Percentiles rank a stretch among this genome's conserved stretches.
Evolutionary conservation across 2,113 vertebrate genomes (phyloP).

Genomic region (Perca fluviatilis): DNA sequence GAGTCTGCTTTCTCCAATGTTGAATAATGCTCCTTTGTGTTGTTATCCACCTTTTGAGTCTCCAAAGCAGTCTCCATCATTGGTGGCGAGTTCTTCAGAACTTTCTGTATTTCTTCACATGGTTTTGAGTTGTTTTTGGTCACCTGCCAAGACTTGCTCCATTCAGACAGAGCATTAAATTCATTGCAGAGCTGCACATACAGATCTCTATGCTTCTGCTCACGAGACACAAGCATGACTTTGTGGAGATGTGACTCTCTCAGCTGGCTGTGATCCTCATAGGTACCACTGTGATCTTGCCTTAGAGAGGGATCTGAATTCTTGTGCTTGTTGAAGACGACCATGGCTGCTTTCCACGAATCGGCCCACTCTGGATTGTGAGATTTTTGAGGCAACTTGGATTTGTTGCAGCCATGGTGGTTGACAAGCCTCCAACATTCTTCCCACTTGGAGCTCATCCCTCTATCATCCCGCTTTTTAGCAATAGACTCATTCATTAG

Average conservation of each 20-base stretch:
- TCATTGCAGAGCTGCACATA: slow-evolving; percentile 26
- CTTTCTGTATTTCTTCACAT: slow-evolving; percentile 52
- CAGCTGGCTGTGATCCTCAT: not conserved
- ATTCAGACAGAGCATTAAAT: slow-evolving; percentile 45
- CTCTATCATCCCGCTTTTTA: not conserved
- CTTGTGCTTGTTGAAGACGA: slow-evolving; percentile 6
- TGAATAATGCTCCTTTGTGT: not conserved
- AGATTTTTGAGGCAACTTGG: not conserved
- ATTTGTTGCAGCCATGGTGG: slow-evolving; percentile 38
- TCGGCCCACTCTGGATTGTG: slow-evolving; percentile 42
- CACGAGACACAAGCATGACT: slow-evolving; percentile 1
- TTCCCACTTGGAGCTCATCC: slow-evolving; percentile 34
- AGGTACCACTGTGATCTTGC: not conserved
- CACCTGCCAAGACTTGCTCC: slow-evolving; percentile 71
- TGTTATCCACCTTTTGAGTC: slow-evolving; percentile 7
- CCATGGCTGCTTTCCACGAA: slow-evolving; percentile 61
- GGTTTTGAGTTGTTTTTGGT: slow-evolving; percentile 68
- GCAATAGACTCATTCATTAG: not conserved
- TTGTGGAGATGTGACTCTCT: not conserved
- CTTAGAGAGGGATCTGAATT: slow-evolving; percentile 12
- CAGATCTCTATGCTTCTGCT: slow-evolving; percentile 34
- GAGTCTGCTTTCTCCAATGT: slow-evolving; percentile 22
- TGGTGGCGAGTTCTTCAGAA: slow-evolving; percentile 14
- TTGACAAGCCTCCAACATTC: slow-evolving; percentile 69
- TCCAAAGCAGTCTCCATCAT: slow-evolving; percentile 2